Evolutionary conservation across 2,888 invertebrate genomes (phyloP).

Genomic region (Hydrotaea diabolus): DNA sequence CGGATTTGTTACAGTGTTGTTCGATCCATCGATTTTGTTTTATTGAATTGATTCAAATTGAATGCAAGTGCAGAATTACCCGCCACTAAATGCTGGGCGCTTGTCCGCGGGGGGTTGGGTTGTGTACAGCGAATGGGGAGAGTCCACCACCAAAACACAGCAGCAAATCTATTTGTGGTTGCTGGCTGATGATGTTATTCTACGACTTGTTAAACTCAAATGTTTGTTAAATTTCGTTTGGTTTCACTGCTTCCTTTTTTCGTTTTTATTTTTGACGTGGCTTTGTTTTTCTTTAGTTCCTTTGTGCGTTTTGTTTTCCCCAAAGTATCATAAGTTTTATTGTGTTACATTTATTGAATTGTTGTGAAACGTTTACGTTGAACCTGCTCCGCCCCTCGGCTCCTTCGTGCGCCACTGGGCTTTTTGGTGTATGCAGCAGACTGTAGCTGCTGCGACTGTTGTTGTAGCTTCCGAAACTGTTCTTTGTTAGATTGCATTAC

Average conservation of each 20-base stretch:
- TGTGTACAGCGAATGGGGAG: neutral
- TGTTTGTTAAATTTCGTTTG: constrained; percentile 42
- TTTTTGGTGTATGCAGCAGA: neutral
- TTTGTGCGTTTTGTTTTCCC: constrained; percentile 14
- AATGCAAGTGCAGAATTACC: neutral
- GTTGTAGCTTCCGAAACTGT: neutral
- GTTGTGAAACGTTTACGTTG: neutral
- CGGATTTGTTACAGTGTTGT: neutral
- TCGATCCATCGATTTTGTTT: constrained; percentile 18
- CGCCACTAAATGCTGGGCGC: constrained; percentile 25
- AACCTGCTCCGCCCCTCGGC: too few relatives aligned
- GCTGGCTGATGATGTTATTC: constrained; percentile 27
- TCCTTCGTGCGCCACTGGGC: too few relatives aligned
- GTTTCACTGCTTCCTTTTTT: neutral
- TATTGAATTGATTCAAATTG: neutral
- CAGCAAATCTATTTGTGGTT: constrained; percentile 11
- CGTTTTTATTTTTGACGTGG: neutral
- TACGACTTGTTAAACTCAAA: constrained; percentile 46
- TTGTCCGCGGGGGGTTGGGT: neutral
- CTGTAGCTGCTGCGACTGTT: neutral
- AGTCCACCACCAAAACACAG: neutral
- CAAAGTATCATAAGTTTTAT: neutral
- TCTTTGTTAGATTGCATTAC: neutral
- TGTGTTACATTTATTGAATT: neutral
- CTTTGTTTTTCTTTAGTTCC: neutral